Conservation (phyloP, 2,888 invertebrate species). For the Caradrina clavipalpis region DNA sequence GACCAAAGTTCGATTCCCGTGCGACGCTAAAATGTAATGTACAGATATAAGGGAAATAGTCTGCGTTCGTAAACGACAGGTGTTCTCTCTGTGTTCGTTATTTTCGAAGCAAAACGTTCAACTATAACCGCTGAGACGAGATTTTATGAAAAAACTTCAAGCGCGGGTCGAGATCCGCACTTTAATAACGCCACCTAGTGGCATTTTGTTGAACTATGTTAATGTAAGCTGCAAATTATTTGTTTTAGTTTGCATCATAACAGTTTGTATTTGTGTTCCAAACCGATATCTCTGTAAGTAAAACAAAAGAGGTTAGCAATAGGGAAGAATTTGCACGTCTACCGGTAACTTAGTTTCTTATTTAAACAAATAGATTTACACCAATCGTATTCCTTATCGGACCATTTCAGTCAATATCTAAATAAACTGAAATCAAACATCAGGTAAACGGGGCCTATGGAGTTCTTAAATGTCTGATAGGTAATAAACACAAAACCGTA, state of each 20-base stretch:
- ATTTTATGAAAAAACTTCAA: slow-evolving; percentile 59
- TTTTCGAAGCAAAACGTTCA: slow-evolving; percentile 47
- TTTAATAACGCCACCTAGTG: slow-evolving; percentile 43
- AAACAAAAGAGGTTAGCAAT: not conserved
- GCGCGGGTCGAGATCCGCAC: slow-evolving; percentile 1
- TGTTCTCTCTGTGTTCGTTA: slow-evolving; percentile 55
- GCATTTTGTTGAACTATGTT: slow-evolving; percentile 31
- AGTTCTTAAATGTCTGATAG: not conserved
- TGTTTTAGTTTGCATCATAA: slow-evolving; percentile 1
- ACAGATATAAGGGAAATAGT: slow-evolving; percentile 58
- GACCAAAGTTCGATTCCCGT: slow-evolving; percentile 65
- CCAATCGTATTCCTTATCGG: not conserved
- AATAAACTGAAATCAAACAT: not conserved
- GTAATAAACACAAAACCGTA: slow-evolving; percentile 25
- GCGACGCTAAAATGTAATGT: slow-evolving; percentile 63
- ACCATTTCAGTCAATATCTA: not conserved
- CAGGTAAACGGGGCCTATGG: not conserved
- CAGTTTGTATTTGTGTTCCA: not conserved
- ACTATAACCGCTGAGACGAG: slow-evolving; percentile 36
- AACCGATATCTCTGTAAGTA: not conserved
- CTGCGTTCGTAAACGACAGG: slow-evolving; percentile 51
- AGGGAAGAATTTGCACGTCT: too few species aligned
- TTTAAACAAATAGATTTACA: too few species aligned
- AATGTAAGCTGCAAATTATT: slow-evolving; percentile 18
- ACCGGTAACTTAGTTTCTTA: too few species aligned